Conservation (phyloP, 2,888 invertebrate species). For the Yponomeuta evonymella region DNA sequence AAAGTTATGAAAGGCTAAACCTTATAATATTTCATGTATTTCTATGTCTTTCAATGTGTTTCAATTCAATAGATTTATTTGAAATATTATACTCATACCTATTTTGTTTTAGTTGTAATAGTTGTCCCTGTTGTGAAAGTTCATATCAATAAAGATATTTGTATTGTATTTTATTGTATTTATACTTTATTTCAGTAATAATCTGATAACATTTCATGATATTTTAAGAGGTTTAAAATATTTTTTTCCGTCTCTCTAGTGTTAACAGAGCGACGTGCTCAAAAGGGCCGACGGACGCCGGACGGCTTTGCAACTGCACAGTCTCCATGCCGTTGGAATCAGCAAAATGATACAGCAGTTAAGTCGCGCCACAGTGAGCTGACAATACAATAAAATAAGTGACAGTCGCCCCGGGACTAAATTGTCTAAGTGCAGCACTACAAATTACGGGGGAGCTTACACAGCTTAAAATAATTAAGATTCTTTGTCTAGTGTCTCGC, state of each 20-base stretch:
- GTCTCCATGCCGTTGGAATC: conserved; percentile 57
- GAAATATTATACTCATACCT: too few relatives aligned
- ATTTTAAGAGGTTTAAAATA: too few relatives aligned
- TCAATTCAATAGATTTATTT: too few relatives aligned
- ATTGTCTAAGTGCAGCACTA: conserved; percentile 35
- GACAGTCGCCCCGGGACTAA: conserved; percentile 39
- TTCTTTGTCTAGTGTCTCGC: conserved; percentile 45
- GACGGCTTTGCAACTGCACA: conserved; percentile 39
- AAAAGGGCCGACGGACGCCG: conserved; percentile 46
- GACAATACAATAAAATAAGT: conserved; percentile 68
- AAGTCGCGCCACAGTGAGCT: conserved; percentile 34
- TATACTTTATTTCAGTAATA: too few relatives aligned
- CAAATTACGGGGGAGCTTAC: conserved; percentile 59
- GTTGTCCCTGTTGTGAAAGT: too few relatives aligned
- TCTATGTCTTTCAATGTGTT: too few relatives aligned
- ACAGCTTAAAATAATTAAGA: conserved; percentile 71
- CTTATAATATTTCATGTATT: too few relatives aligned
- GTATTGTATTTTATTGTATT: too few relatives aligned
- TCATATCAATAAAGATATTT: too few relatives aligned
- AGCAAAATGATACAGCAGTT: conserved; percentile 54
- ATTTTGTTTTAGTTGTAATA: too few relatives aligned
- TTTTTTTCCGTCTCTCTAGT: conserved; percentile 29
- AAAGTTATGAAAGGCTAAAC: too few relatives aligned
- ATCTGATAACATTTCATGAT: too few relatives aligned
- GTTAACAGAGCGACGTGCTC: conserved; percentile 52